These are phyloP conservation scores for Melanotus villosus DNA, from an alignment of 2,888 invertebrate genomes.

Conservation along the genomic window DNA sequence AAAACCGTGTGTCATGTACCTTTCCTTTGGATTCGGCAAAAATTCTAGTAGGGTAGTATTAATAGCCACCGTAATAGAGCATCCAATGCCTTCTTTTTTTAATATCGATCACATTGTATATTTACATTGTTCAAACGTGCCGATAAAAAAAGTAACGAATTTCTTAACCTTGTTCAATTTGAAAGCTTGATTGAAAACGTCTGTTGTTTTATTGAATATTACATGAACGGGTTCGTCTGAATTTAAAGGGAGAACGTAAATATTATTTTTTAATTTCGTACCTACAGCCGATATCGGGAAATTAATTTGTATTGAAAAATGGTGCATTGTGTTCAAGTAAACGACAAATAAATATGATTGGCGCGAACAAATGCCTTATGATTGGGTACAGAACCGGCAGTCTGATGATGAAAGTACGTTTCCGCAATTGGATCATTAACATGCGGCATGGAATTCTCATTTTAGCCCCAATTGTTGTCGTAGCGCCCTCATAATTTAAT, in stretches of 20 bases:
- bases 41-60: too few species aligned
- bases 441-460: neutral
- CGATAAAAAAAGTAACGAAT: too few species aligned
- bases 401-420: neutral
- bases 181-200: too few species aligned
- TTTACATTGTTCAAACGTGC: too few species aligned
- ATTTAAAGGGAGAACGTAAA: neutral
- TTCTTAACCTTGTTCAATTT: too few species aligned
- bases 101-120: too few species aligned
- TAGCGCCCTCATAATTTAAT: constrained; percentile 2
- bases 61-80: too few species aligned
- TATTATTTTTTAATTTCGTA: neutral
- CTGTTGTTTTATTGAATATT: neutral
- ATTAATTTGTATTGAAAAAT: neutral
- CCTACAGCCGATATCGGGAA: neutral
- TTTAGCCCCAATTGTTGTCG: neutral
- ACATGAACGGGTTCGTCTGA: neutral
- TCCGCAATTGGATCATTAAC: neutral
- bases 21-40: too few species aligned
- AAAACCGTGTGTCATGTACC: too few species aligned
- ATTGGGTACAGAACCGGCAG: neutral
- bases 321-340: neutral
- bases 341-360: neutral
- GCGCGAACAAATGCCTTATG: neutral
- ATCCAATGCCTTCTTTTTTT: too few species aligned